These are phyloP conservation scores for Aspidiotus rigidus DNA, from an alignment of 2,888 invertebrate species.

Conservation along the genomic window DNA sequence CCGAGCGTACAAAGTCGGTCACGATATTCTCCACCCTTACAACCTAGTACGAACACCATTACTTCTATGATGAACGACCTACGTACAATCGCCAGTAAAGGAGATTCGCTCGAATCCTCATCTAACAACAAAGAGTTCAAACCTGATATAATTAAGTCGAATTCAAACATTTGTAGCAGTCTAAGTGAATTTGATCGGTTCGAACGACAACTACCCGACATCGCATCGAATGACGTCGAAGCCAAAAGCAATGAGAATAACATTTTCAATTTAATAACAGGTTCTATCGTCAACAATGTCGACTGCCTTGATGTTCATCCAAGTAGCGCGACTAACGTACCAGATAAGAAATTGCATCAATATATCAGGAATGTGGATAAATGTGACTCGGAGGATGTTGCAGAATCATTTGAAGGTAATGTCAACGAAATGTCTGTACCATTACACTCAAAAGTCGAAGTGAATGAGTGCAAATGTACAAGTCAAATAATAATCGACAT, in stretches of 20 bases:
- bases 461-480: too few relatives aligned
- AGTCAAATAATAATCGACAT: too few relatives aligned
- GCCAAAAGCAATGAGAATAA: not conserved
- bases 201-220: slow-evolving; percentile 28
- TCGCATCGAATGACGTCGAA: slow-evolving; percentile 19
- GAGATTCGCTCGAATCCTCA: not conserved
- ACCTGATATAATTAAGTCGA: slow-evolving; percentile 35
- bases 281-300: not conserved
- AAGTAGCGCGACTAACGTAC: slow-evolving; percentile 39
- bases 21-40: not conserved
- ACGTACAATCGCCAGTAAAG: not conserved
- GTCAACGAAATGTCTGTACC: too few relatives aligned
- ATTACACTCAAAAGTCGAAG: too few relatives aligned
- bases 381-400: slow-evolving; percentile 39
- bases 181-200: slow-evolving; percentile 5
- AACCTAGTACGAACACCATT: not conserved
- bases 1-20: not conserved
- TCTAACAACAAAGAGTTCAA: slow-evolving; percentile 23
- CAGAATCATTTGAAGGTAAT: too few relatives aligned
- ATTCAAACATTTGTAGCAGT: slow-evolving; percentile 20
- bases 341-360: slow-evolving; percentile 44
- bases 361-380: slow-evolving; percentile 45
- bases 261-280: not conserved
- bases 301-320: not conserved
- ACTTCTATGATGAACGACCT: not conserved